phyloP scores from a whole-genome alignment of 2,888 invertebrate species.

The Eupithecia centaureata region DNA sequence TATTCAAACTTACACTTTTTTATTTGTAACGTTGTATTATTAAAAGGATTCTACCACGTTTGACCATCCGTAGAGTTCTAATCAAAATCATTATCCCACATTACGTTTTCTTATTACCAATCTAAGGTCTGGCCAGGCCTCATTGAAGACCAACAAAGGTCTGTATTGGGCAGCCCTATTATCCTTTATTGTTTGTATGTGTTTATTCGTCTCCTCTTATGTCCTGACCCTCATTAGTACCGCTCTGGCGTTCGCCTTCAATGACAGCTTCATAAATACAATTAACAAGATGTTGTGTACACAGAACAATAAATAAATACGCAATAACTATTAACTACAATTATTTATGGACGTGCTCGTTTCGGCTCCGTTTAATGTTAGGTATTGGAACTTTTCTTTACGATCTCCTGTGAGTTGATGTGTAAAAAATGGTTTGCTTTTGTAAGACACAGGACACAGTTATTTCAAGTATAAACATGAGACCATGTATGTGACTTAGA shows the following conservation, averaged over 20 bases:
- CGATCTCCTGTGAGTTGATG: no score
- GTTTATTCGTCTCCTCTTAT: neutral
- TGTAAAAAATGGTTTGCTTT: no score
- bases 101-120: neutral
- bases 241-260: neutral
- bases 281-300: neutral
- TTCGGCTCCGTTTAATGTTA: no score
- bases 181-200: slow-evolving; percentile 4
- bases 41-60: neutral
- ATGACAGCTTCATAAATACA: neutral
- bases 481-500: no score
- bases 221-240: neutral
- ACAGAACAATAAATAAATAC: neutral
- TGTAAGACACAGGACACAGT: no score
- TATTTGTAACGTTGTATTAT: neutral
- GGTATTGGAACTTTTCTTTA: no score
- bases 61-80: neutral
- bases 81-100: neutral
- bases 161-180: neutral
- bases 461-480: no score
- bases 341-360: neutral
- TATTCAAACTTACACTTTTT: neutral
- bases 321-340: neutral
- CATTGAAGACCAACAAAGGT: slow-evolving; percentile 4
- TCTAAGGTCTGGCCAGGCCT: neutral